phyloP scores from a whole-genome alignment of 92 coral and sea anemone species.

The Zoanthus sansibaricus region DNA sequence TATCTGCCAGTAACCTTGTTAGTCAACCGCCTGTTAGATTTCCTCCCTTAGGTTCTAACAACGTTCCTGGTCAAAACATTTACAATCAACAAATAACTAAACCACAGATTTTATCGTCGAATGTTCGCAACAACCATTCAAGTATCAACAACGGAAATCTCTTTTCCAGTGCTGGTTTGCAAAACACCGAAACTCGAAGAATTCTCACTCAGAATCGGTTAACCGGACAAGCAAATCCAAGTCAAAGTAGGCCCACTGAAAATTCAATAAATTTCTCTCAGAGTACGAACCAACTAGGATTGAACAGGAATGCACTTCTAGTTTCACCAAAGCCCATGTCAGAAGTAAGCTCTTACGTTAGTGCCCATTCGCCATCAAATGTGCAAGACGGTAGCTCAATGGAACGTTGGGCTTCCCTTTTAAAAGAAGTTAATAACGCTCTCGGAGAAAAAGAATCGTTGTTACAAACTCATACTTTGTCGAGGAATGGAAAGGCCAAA shows the following conservation, averaged over 20 bases:
- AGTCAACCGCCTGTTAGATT: slow-evolving; percentile 21
- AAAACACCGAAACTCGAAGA: neutral
- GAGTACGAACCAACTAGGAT: neutral
- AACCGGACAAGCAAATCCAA: neutral
- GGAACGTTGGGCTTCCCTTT: slow-evolving; percentile 38
- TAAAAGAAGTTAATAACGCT: slow-evolving; percentile 23
- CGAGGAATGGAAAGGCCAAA: slow-evolving; percentile 35
- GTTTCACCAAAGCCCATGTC: neutral
- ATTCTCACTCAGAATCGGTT: neutral
- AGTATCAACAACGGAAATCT: neutral
- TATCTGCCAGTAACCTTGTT: neutral
- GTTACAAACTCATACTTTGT: neutral
- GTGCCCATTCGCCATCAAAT: neutral
- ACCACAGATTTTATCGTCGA: neutral
- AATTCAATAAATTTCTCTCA: neutral
- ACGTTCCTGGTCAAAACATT: neutral
- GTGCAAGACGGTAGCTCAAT: neutral
- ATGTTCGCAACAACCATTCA: neutral
- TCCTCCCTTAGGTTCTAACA: neutral
- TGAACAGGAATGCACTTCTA: neutral
- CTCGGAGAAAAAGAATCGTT: neutral
- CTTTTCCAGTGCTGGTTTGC: neutral
- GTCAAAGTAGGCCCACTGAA: neutral
- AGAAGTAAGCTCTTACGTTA: neutral
- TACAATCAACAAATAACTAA: neutral